Percentiles rank a stretch among this genome's conserved stretches.
Conservation (phyloP, 2,113 vertebrate species). For the Xyrauchen texanus region DNA sequence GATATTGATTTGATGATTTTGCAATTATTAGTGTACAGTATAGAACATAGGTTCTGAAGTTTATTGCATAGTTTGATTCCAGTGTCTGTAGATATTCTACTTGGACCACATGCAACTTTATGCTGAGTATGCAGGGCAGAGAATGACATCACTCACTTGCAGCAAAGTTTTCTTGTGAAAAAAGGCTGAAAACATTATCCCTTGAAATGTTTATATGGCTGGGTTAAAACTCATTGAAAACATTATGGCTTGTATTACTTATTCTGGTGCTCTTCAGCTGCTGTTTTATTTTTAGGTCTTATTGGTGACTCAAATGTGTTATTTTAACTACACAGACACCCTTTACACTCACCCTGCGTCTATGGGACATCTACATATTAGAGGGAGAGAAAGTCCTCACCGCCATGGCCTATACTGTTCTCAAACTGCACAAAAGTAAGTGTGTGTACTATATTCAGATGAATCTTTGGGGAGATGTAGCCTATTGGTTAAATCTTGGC, state of each 20-base stretch:
- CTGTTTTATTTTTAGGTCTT: neutral
- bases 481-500: neutral
- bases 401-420: slow-evolving; percentile 83
- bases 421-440: slow-evolving; percentile 89
- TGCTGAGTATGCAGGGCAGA: neutral
- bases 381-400: slow-evolving; percentile 81
- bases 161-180: neutral
- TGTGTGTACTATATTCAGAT: neutral
- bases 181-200: too few relatives aligned
- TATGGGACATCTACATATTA: slow-evolving; percentile 89
- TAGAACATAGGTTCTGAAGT: too few relatives aligned
- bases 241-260: neutral
- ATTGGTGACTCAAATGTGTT: neutral
- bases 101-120: neutral
- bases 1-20: too few relatives aligned
- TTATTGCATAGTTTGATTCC: too few relatives aligned
- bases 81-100: too few relatives aligned
- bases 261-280: neutral
- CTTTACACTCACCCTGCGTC: slow-evolving; percentile 82
- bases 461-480: neutral
- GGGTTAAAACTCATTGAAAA: neutral
- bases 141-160: neutral
- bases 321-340: slow-evolving; percentile 74
- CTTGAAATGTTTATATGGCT: slow-evolving; percentile 14
- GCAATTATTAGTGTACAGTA: too few relatives aligned